Evolutionary conservation across 2,797 vertebrate species (phyloP).

Genomic region (Microhierax caerulescens): DNA sequence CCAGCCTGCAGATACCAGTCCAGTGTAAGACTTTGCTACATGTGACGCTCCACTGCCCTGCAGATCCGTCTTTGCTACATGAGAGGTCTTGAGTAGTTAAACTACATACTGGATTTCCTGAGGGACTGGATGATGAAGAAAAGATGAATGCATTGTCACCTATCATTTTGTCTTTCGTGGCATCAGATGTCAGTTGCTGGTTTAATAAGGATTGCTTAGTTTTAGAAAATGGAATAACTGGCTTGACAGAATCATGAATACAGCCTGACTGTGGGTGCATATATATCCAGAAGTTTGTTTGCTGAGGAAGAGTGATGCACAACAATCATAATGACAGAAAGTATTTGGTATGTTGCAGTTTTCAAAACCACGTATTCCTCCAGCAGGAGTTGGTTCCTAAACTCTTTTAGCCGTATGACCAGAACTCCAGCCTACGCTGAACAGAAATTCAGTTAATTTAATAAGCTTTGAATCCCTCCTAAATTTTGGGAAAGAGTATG

Average conservation of each 20-base stretch:
- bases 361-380: background rate
- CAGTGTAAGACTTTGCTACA: background rate
- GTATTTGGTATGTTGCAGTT: background rate
- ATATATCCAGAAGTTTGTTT: background rate
- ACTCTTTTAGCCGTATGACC: background rate
- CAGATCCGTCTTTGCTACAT: background rate
- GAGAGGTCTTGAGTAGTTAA: background rate
- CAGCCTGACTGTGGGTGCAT: background rate
- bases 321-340: background rate
- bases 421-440: background rate
- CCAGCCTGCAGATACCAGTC: background rate
- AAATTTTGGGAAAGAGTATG: background rate
- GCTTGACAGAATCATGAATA: background rate
- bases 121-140: background rate
- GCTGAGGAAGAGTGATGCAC: background rate
- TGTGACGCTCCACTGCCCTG: rapidly evolving
- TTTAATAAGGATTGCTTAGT: background rate
- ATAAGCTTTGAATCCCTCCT: background rate
- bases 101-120: background rate
- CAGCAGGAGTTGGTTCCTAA: background rate
- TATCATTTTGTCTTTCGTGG: background rate
- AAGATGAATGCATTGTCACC: background rate
- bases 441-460: background rate
- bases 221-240: background rate
- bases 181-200: background rate